Evolutionary conservation across 64 coral and sea anemone genomes (phyloP).

Genomic region (Platygyra sinensis): DNA sequence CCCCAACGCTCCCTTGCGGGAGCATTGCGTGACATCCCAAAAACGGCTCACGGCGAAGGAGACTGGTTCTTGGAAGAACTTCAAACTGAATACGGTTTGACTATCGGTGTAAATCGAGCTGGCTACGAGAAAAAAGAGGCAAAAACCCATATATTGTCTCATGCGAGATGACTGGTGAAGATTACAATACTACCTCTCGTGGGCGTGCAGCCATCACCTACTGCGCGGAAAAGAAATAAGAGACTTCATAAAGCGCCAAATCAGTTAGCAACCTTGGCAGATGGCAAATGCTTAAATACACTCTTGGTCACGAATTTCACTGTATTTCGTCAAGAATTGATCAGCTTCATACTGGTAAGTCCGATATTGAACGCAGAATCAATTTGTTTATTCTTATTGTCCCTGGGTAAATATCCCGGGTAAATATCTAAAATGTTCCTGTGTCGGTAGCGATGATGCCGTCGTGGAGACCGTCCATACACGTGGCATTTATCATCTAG

Average conservation of each 20-base stretch:
- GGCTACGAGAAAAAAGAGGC: not conserved
- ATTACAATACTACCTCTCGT: not conserved
- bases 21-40: too few species aligned
- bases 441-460: not conserved
- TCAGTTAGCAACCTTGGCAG: not conserved
- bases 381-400: too few species aligned
- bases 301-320: not conserved
- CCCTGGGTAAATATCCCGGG: not conserved
- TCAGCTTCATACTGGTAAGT: not conserved
- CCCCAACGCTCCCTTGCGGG: too few species aligned
- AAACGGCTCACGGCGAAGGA: too few species aligned
- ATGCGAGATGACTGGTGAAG: not conserved
- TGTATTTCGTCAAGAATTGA: not conserved
- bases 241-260: not conserved
- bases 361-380: not conserved
- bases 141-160: not conserved
- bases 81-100: too few species aligned
- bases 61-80: too few species aligned
- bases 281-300: not conserved
- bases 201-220: not conserved
- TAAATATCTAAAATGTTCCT: not conserved
- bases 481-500: not conserved
- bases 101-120: not conserved
- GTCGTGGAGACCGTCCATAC: not conserved
- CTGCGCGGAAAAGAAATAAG: not conserved